These are phyloP conservation scores for Trichonephila clavipes DNA, from an alignment of 1,140 invertebrate genomes.

Conservation along the genomic window DNA sequence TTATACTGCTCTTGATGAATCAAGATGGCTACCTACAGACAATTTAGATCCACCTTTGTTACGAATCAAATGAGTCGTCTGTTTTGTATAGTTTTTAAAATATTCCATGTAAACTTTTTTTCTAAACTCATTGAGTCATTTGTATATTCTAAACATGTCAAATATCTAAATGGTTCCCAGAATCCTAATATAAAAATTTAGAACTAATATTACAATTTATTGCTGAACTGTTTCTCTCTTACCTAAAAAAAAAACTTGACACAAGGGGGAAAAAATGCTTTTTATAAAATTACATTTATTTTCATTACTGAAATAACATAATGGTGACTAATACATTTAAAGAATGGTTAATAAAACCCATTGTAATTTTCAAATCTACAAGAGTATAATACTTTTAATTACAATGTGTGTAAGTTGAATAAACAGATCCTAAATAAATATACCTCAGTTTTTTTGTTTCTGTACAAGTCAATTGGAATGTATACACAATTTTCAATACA, in stretches of 20 bases:
- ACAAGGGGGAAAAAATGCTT: too few species aligned
- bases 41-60: slow-evolving; percentile 69
- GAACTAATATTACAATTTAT: too few species aligned
- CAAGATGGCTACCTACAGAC: slow-evolving; percentile 67
- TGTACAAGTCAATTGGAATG: slow-evolving; percentile 60
- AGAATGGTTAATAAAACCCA: slow-evolving; percentile 39
- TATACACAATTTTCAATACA: slow-evolving; percentile 58
- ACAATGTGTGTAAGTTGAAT: slow-evolving; percentile 30
- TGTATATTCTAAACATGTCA: not conserved
- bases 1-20: slow-evolving; percentile 70
- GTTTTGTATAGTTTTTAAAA: not conserved
- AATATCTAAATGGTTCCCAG: too few species aligned
- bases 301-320: not conserved
- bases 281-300: slow-evolving; percentile 47
- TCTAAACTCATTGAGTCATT: not conserved
- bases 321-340: slow-evolving; percentile 10
- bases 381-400: slow-evolving; percentile 20
- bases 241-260: too few species aligned
- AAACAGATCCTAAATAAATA: slow-evolving; percentile 24
- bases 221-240: too few species aligned
- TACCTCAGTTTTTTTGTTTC: not conserved
- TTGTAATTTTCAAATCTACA: slow-evolving; percentile 47
- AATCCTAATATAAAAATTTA: not conserved
- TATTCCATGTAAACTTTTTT: not conserved
- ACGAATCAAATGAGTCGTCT: slow-evolving; percentile 48